Evolutionary conservation across 2,113 vertebrate genomes (phyloP).

Genomic region (Poecile atricapillus): DNA sequence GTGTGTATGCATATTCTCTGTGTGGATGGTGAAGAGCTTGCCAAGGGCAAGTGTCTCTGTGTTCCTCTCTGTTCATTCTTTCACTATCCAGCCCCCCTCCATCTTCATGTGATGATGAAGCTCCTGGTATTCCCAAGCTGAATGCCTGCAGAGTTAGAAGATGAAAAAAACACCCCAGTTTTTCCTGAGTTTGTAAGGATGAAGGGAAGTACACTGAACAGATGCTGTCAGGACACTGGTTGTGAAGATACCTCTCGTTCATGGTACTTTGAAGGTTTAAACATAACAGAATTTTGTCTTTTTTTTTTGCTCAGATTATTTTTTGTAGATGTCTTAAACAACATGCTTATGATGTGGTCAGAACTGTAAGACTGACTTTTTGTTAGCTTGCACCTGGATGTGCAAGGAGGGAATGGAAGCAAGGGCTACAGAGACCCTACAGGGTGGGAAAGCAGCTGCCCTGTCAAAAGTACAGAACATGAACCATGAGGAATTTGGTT

Average conservation of each 20-base stretch:
- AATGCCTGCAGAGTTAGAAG: not conserved
- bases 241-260: not conserved
- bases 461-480: not conserved
- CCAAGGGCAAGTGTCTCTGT: not conserved
- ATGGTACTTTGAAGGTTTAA: not conserved
- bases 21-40: conserved; percentile 24
- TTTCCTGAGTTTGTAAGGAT: not conserved
- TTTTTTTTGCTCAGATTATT: not conserved
- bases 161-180: not conserved
- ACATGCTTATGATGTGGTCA: not conserved
- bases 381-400: not conserved
- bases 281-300: not conserved
- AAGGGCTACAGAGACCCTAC: not conserved
- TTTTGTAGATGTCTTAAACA: not conserved
- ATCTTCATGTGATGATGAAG: not conserved
- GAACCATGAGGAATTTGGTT: not conserved
- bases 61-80: not conserved
- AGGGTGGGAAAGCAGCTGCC: not conserved
- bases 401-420: not conserved
- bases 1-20: not conserved
- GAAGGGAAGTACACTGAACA: not conserved
- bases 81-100: not conserved
- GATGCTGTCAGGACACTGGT: not conserved
- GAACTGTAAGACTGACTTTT: not conserved
- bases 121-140: not conserved